These are phyloP conservation scores for Chymomyza procnemis DNA, from an alignment of 2,888 invertebrate species.

Conservation along the genomic window DNA sequence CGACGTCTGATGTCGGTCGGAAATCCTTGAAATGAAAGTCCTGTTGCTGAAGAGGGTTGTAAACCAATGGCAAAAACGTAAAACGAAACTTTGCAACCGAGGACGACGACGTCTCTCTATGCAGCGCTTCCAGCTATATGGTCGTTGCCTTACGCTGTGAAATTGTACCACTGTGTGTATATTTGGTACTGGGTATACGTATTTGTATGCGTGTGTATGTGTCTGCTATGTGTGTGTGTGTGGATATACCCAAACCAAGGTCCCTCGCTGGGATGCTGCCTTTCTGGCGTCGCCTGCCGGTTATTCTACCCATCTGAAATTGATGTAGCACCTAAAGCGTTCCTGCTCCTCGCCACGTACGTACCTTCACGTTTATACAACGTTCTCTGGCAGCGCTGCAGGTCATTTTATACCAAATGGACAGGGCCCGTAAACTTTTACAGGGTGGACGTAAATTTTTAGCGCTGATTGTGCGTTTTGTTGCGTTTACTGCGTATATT, in stretches of 20 bases:
- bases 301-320: conserved; percentile 58
- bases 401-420: conserved; percentile 45
- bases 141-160: conserved; percentile 33
- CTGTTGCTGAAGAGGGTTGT: conserved; percentile 49
- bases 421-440: conserved; percentile 59
- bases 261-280: conserved; percentile 48
- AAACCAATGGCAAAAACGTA: conserved; percentile 37
- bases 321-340: conserved; percentile 68
- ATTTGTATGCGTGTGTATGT: conserved; percentile 14
- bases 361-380: conserved; percentile 51
- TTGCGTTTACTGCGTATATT: not conserved
- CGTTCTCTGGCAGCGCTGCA: conserved; percentile 37
- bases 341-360: conserved; percentile 25
- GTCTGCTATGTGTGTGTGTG: conserved; percentile 16
- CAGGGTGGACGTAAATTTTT: conserved; percentile 63
- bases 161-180: conserved; percentile 45
- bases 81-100: conserved; percentile 59
- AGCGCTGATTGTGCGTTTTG: conserved; percentile 52
- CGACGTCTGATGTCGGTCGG: conserved; percentile 61
- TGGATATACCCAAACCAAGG: conserved; percentile 29
- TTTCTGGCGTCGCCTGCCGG: conserved; percentile 30
- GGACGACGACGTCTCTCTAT: conserved; percentile 46
- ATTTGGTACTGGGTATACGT: conserved; percentile 5
- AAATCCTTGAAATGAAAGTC: conserved; percentile 70
- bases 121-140: conserved; percentile 55